phyloP scores from a whole-genome alignment of 2,888 invertebrate species.

The Diarsia dahlii region DNA sequence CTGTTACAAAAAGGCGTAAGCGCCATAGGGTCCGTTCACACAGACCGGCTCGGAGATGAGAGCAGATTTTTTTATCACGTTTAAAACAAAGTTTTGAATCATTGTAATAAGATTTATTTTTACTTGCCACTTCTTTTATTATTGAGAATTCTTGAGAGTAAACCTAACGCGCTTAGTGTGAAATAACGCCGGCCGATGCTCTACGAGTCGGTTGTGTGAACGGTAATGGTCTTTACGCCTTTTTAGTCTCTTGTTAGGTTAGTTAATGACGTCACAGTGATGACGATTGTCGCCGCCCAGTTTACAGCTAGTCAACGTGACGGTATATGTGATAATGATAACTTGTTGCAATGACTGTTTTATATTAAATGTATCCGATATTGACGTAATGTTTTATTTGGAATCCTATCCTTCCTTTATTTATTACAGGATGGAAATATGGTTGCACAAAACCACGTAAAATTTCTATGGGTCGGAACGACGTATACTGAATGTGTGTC shows the following conservation, averaged over 20 bases:
- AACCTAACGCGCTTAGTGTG: too few species aligned
- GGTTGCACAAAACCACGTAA: too few species aligned
- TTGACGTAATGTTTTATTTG: conserved; percentile 66
- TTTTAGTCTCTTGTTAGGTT: conserved; percentile 8
- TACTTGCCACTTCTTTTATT: too few species aligned
- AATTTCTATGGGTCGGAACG: too few species aligned
- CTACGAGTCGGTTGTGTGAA: too few species aligned
- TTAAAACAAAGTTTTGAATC: too few species aligned
- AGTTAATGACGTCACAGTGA: neutral
- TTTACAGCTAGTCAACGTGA: conserved; percentile 53
- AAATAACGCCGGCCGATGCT: too few species aligned
- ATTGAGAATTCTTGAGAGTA: too few species aligned
- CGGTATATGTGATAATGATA: conserved; percentile 79
- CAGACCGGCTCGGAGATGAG: too few species aligned
- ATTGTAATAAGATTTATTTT: too few species aligned
- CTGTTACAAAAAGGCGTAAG: neutral
- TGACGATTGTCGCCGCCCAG: conserved; percentile 41
- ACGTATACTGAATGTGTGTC: neutral
- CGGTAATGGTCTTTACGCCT: neutral
- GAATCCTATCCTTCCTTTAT: neutral
- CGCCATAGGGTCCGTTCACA: neutral
- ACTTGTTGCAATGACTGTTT: conserved; percentile 83
- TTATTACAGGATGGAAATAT: too few species aligned
- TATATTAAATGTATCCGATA: conserved; percentile 81
- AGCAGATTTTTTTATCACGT: too few species aligned